Base-by-base conservation (phyloP, 2,797 vertebrate genomes). In the Molothrus ater region DNA sequence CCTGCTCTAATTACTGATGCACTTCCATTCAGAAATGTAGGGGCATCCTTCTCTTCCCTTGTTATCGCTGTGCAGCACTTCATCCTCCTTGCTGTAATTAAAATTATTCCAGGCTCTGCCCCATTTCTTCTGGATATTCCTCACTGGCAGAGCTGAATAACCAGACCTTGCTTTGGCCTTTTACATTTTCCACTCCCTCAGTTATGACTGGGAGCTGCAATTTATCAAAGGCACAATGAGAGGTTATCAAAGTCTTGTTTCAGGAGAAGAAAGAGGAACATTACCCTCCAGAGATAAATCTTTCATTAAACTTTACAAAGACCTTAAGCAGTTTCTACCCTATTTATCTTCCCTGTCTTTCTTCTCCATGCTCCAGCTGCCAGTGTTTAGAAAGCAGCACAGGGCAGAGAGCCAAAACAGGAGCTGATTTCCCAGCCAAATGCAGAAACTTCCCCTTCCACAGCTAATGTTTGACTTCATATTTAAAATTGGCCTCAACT, bases 271-370 rank as follows among this genome's bases (percentile, higher is more conserved):
- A 97, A 95, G 94, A 95, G 71, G 96, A 96, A 96, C 95, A 82
- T 97, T 96, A 93, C 91, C 94, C 96, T 97, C 93, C 47, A 95
- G 95, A 98, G 97, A 98, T 96, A 98, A 98, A 98, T 97, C 96
- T 97, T 97, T 95, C 97, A 97, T 97, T 97, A 98, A 97, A 97
- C 86, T 98, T 97, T 96, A 93, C 96, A 94, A 94, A 97, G 97
- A 96, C 96, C 94, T 96, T 95, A 97, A 95, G 93, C 93, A 82
- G 73, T 88, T 93, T 96, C 93, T 95, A 51, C 17, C 88, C 82
- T 94, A 97, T 97, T 97, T 96, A 94, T 98, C 97, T 98, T 91
- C 38, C 51, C 63, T 60, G 92, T 50, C 91, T 95, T 45, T 92
- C 72, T 80, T 93, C 68, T 86, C 83, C 91, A 68, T 60, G 71